phyloP scores from a whole-genome alignment of 2,888 invertebrate genomes.

The Clepsis dumicolana region DNA sequence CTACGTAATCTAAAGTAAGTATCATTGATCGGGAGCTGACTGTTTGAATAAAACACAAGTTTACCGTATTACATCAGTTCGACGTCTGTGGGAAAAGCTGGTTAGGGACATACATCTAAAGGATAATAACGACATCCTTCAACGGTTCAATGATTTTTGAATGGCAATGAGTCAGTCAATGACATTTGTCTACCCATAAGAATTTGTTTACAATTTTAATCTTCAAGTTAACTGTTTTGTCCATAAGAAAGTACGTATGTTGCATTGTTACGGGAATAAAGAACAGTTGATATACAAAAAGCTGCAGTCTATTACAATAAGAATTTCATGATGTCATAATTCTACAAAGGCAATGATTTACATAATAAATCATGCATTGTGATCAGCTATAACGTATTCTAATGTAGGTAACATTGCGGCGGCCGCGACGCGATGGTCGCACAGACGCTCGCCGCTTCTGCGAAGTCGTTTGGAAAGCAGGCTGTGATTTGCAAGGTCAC shows the following conservation, averaged over 20 bases:
- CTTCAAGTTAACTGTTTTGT: background rate
- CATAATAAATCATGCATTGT: constrained; percentile 28
- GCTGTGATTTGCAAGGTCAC: constrained; percentile 87
- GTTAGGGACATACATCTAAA: constrained; percentile 56
- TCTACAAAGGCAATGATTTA: background rate
- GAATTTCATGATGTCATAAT: constrained; percentile 11
- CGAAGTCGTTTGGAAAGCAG: constrained; percentile 86
- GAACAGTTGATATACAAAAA: background rate
- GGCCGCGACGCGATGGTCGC: constrained; percentile 68
- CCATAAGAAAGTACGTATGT: background rate
- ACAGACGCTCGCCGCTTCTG: constrained; percentile 80
- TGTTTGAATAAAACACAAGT: constrained; percentile 67
- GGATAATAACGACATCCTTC: constrained; percentile 53
- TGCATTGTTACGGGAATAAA: background rate
- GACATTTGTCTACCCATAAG: constrained; percentile 5
- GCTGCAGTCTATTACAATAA: background rate
- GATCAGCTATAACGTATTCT: constrained; percentile 45
- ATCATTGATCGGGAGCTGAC: constrained; percentile 65
- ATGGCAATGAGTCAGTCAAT: constrained; percentile 58
- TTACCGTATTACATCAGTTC: constrained; percentile 70
- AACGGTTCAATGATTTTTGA: constrained; percentile 59
- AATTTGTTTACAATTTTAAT: background rate
- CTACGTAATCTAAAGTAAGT: constrained; percentile 57
- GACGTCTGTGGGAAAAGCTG: constrained; percentile 65
- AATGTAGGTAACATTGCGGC: constrained; percentile 34